phyloP scores from a whole-genome alignment of 2,113 vertebrate genomes.

The Hippocampus barbouri region DNA sequence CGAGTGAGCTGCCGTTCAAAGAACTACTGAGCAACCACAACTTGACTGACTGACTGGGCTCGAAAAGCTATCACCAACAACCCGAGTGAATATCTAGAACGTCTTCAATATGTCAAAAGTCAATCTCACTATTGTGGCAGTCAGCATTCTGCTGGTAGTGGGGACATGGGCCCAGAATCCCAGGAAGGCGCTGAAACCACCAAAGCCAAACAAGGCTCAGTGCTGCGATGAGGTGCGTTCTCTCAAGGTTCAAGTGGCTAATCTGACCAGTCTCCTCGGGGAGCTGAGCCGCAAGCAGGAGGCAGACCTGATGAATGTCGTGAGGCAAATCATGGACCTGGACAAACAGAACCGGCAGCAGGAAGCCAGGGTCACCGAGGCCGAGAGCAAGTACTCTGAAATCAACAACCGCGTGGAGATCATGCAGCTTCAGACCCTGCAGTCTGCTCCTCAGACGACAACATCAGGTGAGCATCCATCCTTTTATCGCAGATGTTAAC shows the following conservation, averaged over 20 bases:
- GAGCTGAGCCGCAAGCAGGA: constrained; percentile 88
- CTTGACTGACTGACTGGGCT: constrained; percentile 4
- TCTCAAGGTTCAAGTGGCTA: constrained; percentile 87
- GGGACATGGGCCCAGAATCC: constrained; percentile 75
- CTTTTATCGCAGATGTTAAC: not conserved
- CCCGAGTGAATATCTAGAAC: not conserved
- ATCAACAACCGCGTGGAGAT: constrained; percentile 93
- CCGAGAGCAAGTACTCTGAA: constrained; percentile 91
- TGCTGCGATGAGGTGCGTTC: constrained; percentile 88
- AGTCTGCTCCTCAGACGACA: constrained; percentile 84
- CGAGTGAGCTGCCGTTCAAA: constrained; percentile 45
- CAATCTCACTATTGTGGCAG: constrained; percentile 30
- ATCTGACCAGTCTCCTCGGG: constrained; percentile 82
- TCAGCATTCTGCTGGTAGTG: constrained; percentile 57
- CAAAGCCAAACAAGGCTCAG: constrained; percentile 59
- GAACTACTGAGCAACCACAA: constrained; percentile 19
- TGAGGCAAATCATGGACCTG: constrained; percentile 89
- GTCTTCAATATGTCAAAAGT: constrained; percentile 47
- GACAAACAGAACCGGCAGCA: constrained; percentile 81
- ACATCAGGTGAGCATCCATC: constrained; percentile 82
- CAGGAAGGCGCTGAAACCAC: constrained; percentile 63
- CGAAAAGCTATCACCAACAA: not conserved
- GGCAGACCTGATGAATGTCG: constrained; percentile 77
- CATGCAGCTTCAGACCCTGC: constrained; percentile 89
- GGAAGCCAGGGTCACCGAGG: constrained; percentile 81